Conservation (phyloP, 2,888 invertebrate species). For the Marasmarcha lunaedactyla region DNA sequence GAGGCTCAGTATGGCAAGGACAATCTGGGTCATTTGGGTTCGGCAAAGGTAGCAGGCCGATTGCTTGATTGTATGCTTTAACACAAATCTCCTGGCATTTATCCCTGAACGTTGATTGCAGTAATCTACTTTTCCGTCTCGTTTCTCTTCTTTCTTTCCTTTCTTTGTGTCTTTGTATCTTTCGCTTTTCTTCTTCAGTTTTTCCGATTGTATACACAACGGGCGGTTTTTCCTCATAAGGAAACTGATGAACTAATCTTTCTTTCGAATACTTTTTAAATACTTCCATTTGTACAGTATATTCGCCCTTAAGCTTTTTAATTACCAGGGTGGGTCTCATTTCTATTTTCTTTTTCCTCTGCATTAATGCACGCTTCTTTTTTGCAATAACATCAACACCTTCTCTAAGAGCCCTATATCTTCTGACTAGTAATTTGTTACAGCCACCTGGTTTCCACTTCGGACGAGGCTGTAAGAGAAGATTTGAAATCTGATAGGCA, state of each 20-base stretch:
- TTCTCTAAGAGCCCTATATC: conserved; percentile 40
- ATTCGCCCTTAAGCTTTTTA: conserved; percentile 49
- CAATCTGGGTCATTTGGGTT: conserved; percentile 49
- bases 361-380: conserved; percentile 49
- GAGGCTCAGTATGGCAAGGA: conserved; percentile 34
- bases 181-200: conserved; percentile 44
- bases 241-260: conserved; percentile 45
- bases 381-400: conserved; percentile 46
- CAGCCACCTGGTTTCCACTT: conserved; percentile 59
- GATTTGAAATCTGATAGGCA: conserved; percentile 11
- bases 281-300: conserved; percentile 56
- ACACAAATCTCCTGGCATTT: conserved; percentile 60
- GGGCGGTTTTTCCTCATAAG: conserved; percentile 56
- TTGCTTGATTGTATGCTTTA: conserved; percentile 59
- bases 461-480: conserved; percentile 44
- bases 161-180: conserved; percentile 43
- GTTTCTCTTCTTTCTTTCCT: conserved; percentile 49
- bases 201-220: conserved; percentile 51
- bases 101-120: conserved; percentile 55
- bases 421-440: conserved; percentile 43
- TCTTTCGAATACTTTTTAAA: conserved; percentile 58
- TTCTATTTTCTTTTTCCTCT: conserved; percentile 51
- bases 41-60: conserved; percentile 47
- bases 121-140: conserved; percentile 42
- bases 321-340: conserved; percentile 48